Evolutionary conservation across 2,113 vertebrate species (phyloP).

Genomic region (Hyla sarda): DNA sequence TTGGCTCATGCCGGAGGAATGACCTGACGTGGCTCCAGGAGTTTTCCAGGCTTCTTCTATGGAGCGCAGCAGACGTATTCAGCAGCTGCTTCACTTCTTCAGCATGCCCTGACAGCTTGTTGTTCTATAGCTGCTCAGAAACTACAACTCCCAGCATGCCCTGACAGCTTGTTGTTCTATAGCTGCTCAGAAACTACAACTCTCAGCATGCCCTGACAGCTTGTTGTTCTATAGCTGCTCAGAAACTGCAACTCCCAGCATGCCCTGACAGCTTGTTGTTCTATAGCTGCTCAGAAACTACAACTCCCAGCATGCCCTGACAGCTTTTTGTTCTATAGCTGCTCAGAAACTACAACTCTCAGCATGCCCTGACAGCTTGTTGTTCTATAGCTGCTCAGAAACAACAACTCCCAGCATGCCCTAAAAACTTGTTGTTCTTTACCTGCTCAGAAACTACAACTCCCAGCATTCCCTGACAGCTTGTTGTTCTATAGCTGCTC

Average conservation of each 20-base stretch:
- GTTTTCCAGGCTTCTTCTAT: not conserved
- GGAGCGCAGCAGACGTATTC: conserved; percentile 30
- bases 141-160: not conserved
- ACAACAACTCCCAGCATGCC: not conserved
- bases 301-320: not conserved
- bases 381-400: not conserved
- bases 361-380: not conserved
- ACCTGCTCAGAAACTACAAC: not conserved
- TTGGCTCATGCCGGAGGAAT: not conserved
- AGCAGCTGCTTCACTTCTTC: not conserved
- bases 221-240: not conserved
- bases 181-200: not conserved
- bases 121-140: not conserved
- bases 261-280: not conserved
- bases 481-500: not conserved
- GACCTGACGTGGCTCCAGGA: not conserved
- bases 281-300: no score
- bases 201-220: not conserved
- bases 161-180: not conserved
- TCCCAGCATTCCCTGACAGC: not conserved
- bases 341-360: not conserved
- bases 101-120: not conserved
- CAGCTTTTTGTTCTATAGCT: no score
- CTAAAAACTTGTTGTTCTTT: not conserved
- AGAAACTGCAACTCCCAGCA: not conserved